Evolutionary conservation across 2,797 vertebrate genomes (phyloP), one percentile per base, ranked within the genome.

Genomic region (Naso thynnoides): DNA sequence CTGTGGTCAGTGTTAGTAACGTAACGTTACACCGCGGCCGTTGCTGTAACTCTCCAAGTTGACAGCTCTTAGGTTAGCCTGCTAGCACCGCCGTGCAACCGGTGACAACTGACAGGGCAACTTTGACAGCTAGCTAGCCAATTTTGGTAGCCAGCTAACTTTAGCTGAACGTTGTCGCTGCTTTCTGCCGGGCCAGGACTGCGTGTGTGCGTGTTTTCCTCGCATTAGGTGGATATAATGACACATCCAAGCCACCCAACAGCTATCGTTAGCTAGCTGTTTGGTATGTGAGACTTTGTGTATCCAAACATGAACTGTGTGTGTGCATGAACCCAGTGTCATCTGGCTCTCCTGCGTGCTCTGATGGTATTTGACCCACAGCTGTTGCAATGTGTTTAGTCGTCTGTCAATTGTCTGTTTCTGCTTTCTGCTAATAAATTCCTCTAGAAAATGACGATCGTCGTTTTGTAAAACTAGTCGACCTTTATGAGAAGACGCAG

Each of bases 61-160:
- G 92, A 93, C 92, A 93, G 90, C 89, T 93, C 86, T 38, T 16
- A 73, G 77, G 86, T 88, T 92, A 93, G 92, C 91, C 76, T 82
- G 91, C 85, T 93, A 92, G 86, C 91, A 76, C 50, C 68, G 56
- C 77, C 75, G 83, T 74, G 87, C 90, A 91, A 85, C 92, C 89
- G 88, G 91, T 93, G 91, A 93, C 91, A 93, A 92, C 88, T 90
- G 91, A 91, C 91, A 86, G 89, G 90, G 90, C 87, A 93, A 93
- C 93, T 92, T 93, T 93, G 93, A 93, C 92, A 93, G 91, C 89
- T 89, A 92, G 87, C 88, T 88, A 91, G 87, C 87, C 88, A 82
- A 85, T 90, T 85, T 81, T 49, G 68, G 79, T 79, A 75, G 86
- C 84, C 86, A 60, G 90, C 88, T 92, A 90, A 89, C 88, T 92